phyloP scores from a whole-genome alignment of 2,888 invertebrate species.

The Apoda limacodes region DNA sequence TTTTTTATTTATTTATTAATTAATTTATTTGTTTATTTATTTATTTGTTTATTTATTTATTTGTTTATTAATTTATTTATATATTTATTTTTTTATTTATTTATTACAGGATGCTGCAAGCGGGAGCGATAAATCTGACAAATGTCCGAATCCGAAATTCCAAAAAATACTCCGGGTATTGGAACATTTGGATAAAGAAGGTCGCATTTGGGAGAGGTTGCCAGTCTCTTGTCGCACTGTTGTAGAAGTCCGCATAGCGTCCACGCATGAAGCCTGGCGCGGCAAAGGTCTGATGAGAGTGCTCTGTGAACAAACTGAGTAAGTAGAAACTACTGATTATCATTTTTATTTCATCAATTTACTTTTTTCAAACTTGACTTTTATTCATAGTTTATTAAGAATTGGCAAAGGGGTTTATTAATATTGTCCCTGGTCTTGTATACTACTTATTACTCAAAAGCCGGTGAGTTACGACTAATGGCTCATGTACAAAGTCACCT shows the following conservation, averaged over 20 bases:
- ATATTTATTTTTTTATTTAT: conserved; percentile 5
- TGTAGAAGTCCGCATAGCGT: conserved; percentile 73
- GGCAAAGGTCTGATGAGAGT: conserved; percentile 77
- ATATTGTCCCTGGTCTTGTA: no score
- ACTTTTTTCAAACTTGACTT: no score
- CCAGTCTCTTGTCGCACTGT: conserved; percentile 61
- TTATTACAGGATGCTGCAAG: conserved; percentile 32
- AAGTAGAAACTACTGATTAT: no score
- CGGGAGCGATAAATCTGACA: conserved; percentile 51
- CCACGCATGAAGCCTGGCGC: conserved; percentile 75
- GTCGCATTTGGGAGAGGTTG: conserved; percentile 68
- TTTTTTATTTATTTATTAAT: conserved; percentile 3
- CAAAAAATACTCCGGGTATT: conserved; percentile 72
- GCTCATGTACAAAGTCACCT: no score
- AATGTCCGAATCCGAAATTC: conserved; percentile 73
- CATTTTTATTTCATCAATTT: no score
- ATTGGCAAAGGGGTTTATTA: no score
- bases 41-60: no score
- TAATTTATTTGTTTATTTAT: no score
- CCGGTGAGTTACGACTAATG: no score
- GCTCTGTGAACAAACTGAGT: conserved; percentile 75
- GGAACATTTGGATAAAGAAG: conserved; percentile 65
- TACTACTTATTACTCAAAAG: no score
- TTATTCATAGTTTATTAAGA: no score
- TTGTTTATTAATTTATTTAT: conserved; percentile 4